Evolutionary conservation across 2,888 invertebrate species (phyloP).

Genomic region (Eristalis arbustorum): DNA sequence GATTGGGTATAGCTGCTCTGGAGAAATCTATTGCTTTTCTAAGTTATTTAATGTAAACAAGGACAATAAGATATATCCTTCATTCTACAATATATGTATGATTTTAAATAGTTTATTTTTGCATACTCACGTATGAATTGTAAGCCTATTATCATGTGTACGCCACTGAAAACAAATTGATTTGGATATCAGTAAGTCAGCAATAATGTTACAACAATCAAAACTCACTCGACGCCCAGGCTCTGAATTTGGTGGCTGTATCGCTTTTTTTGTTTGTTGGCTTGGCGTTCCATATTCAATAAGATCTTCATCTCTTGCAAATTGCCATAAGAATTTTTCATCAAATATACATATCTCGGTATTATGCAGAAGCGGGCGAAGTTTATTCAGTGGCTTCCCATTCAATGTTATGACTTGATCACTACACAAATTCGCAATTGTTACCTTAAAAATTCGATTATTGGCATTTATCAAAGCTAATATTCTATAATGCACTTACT

Average conservation of each 20-base stretch:
- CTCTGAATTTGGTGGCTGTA: constrained; percentile 76
- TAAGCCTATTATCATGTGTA: constrained; percentile 16
- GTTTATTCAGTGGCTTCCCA: constrained; percentile 72
- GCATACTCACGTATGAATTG: background rate
- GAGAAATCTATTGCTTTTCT: too few relatives aligned
- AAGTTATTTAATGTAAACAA: too few relatives aligned
- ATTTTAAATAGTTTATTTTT: background rate
- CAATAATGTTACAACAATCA: background rate
- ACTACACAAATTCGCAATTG: constrained; percentile 75
- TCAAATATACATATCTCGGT: constrained; percentile 76
- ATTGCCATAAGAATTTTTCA: constrained; percentile 76
- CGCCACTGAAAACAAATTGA: constrained; percentile 40
- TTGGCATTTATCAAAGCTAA: background rate
- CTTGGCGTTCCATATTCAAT: constrained; percentile 69
- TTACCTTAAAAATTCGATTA: constrained; percentile 73
- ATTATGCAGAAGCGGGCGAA: constrained; percentile 75
- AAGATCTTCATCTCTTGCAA: constrained; percentile 53
- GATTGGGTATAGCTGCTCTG: too few relatives aligned
- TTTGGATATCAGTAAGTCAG: background rate
- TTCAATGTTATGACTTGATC: constrained; percentile 75
- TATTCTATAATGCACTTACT: constrained; percentile 73
- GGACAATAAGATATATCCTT: too few relatives aligned
- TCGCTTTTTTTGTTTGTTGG: constrained; percentile 65
- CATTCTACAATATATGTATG: too few relatives aligned
- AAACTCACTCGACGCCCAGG: constrained; percentile 75